Evolutionary conservation across 2,113 vertebrate species (phyloP).

Genomic region (Lepidothrix coronata): DNA sequence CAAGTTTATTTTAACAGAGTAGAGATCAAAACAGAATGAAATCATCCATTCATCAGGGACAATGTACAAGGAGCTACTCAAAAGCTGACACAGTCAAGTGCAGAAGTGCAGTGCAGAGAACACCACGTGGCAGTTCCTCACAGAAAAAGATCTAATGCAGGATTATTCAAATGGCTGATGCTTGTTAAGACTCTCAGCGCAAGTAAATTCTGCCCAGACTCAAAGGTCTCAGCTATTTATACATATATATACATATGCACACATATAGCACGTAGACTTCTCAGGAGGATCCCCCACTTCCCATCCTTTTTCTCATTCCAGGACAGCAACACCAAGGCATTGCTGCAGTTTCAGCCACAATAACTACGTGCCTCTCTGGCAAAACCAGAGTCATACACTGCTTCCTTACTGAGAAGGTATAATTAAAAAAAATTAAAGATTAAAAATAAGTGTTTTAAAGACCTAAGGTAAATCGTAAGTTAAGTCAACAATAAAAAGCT

Average conservation of each 20-base stretch:
- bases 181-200: background rate
- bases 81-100: background rate
- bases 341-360: background rate
- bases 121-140: background rate
- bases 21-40: background rate
- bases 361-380: background rate
- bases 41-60: background rate
- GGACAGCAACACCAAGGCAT: background rate
- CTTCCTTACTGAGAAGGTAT: background rate
- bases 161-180: background rate
- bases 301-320: background rate
- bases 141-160: background rate
- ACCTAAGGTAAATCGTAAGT: background rate
- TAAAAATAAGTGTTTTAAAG: background rate
- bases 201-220: background rate
- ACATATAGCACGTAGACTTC: accelerated
- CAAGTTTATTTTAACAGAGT: background rate
- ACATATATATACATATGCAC: background rate
- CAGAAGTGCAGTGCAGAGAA: background rate
- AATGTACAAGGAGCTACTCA: background rate
- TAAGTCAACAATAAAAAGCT: background rate
- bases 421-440: background rate
- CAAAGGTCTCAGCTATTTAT: background rate
- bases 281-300: background rate
- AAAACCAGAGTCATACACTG: background rate